A percentile compares a stretch with the other conserved stretches of the same genome.
phyloP scores from a whole-genome alignment of 2,797 vertebrate species.

The Pseudomugil gertrudae region DNA sequence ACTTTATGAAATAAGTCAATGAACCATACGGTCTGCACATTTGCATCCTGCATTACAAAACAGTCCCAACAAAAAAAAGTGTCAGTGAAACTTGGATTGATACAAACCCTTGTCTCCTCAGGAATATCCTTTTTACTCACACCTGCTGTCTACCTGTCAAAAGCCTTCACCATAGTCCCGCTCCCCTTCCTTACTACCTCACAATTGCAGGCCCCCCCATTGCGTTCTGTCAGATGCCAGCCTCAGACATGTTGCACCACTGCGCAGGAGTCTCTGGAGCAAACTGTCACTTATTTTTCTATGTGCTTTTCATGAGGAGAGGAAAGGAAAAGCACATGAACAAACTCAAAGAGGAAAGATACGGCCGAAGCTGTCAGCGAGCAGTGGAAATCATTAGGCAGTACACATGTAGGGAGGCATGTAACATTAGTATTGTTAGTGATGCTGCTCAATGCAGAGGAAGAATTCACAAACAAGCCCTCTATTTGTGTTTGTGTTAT shows the following conservation, averaged over 20 bases:
- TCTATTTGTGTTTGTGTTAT: background rate
- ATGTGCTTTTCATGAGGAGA: conserved; percentile 47
- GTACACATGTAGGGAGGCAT: conserved; percentile 55
- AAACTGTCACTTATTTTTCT: conserved; percentile 70
- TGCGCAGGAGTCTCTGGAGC: conserved; percentile 64
- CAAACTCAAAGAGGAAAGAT: conserved; percentile 34
- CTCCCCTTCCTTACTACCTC: conserved; percentile 40
- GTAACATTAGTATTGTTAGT: conserved; percentile 53
- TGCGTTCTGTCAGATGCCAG: conserved; percentile 73
- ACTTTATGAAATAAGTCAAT: conserved; percentile 22
- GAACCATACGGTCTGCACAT: conserved; percentile 1
- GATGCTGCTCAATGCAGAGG: conserved; percentile 24
- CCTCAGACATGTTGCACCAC: conserved; percentile 69
- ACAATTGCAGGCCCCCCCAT: conserved; percentile 61
- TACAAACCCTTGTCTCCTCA: conserved; percentile 30
- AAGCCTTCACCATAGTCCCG: conserved; percentile 54
- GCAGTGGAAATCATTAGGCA: conserved; percentile 58
- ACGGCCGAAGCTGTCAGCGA: conserved; percentile 56
- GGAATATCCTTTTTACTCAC: conserved; percentile 62
- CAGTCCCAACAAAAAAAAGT: background rate
- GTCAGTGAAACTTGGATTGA: conserved; percentile 46
- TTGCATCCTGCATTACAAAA: conserved; percentile 32
- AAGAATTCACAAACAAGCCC: conserved; percentile 1
- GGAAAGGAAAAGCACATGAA: conserved; percentile 38
- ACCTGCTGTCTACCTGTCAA: conserved; percentile 75